Evolutionary conservation across 2,888 invertebrate genomes (phyloP), one percentile per base, ranked within the genome.

Genomic region (Malthinus seriepunctatus): DNA sequence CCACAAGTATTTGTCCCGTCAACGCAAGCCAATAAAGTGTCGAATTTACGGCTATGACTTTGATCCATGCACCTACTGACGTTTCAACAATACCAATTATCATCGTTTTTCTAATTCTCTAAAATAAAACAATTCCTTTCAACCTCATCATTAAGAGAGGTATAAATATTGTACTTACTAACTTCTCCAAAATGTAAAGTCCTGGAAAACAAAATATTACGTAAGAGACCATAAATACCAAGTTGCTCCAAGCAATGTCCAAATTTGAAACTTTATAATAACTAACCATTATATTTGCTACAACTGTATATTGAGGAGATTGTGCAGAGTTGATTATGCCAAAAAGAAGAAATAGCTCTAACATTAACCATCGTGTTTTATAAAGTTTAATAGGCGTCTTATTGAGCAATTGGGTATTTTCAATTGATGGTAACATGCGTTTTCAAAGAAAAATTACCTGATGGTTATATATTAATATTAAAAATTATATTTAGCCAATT

Each of bases 171-270:
- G 6, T 15, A 9, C 39, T 42, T 42, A 42, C 39, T 12, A 42
- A 42, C 5, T 23, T 42, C 2, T 42, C 39, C 14, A 99, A 83
- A 53, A 99, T 85, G 88, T 92, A 98, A 75, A 96, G 95, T 15
- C 93, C 97, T 1, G 99, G 99, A 75, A 99, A 94, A 71, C 99
- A 95, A 68, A 98, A 88, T 6, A 97, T 94, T 71, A 99, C 95
- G 79, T 99, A 99, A 3, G 90, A 86, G 65, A 95, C 85, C 98
- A 99, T 98, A 81, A 90, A 99, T 71, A 98, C 87, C 92, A 99
- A 93, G 39, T 97, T 96, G 15, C 97, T 93, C 97, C 96, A 97
- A 78, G 98, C 91, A 54, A 98, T 92, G 71, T 86, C 84, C 66
- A 86, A 84, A 66, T 85, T 86, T 62, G 83, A 81, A 23, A 93